These are phyloP conservation scores for Conus ventricosus DNA, from an alignment of 1,140 invertebrate genomes.

Conservation along the genomic window DNA sequence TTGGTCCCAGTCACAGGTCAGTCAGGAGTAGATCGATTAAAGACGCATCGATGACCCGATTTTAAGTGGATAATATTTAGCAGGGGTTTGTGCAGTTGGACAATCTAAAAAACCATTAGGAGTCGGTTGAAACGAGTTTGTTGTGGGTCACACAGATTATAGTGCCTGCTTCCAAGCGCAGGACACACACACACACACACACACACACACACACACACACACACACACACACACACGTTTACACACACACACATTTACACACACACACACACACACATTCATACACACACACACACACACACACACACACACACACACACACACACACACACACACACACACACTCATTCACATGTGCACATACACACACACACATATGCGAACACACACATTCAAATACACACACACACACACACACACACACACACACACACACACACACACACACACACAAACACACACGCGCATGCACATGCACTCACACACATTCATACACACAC, in stretches of 20 bases:
- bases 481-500: too few relatives aligned
- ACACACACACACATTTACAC: not conserved
- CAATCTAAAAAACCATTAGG: not conserved
- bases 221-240: not conserved
- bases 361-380: not conserved
- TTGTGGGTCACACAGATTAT: not conserved
- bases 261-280: not conserved
- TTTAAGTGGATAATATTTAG: not conserved
- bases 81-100: not conserved
- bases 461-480: not conserved
- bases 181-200: not conserved
- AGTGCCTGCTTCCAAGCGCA: not conserved
- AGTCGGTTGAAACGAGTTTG: not conserved
- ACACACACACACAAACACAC: not conserved
- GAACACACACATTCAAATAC: not conserved
- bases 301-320: too few relatives aligned
- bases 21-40: not conserved
- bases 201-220: not conserved
- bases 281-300: too few relatives aligned
- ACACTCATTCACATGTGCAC: not conserved
- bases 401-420: conserved; percentile 1
- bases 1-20: not conserved
- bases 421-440: conserved; percentile 2
- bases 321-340: too few relatives aligned
- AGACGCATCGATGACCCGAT: not conserved